Conservation (phyloP, 2,113 vertebrate genomes). For the Montifringilla adamsi region DNA sequence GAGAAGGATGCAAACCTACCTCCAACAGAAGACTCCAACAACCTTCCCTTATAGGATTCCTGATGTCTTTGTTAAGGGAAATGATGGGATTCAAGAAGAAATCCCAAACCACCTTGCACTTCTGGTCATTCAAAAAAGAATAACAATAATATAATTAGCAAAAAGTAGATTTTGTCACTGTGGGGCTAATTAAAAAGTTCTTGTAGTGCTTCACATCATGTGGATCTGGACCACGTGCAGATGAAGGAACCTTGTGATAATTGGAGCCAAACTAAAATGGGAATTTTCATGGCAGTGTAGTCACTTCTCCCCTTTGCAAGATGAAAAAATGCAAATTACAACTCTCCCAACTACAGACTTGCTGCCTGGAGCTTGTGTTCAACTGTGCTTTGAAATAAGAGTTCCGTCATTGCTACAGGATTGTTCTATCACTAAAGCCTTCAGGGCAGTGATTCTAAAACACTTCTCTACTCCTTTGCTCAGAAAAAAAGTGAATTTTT, state of each 20-base stretch:
- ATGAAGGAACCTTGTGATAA: neutral
- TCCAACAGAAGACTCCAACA: neutral
- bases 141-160: neutral
- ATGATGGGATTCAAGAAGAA: neutral
- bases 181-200: neutral
- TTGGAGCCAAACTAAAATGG: neutral
- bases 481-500: neutral
- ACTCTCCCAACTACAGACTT: neutral
- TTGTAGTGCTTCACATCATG: neutral
- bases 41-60: neutral
- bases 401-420: neutral
- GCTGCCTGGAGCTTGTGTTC: neutral
- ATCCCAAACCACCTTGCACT: neutral
- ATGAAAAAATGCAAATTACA: neutral
- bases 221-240: neutral
- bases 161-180: neutral
- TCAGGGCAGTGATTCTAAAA: neutral
- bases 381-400: neutral
- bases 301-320: neutral
- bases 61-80: neutral
- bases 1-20: neutral
- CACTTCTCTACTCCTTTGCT: neutral
- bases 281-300: neutral
- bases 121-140: neutral
- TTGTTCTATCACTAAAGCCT: neutral